Percentiles rank a stretch among this genome's conserved stretches.
phyloP scores from a whole-genome alignment of 2,113 vertebrate species.

The Hippolais icterina region DNA sequence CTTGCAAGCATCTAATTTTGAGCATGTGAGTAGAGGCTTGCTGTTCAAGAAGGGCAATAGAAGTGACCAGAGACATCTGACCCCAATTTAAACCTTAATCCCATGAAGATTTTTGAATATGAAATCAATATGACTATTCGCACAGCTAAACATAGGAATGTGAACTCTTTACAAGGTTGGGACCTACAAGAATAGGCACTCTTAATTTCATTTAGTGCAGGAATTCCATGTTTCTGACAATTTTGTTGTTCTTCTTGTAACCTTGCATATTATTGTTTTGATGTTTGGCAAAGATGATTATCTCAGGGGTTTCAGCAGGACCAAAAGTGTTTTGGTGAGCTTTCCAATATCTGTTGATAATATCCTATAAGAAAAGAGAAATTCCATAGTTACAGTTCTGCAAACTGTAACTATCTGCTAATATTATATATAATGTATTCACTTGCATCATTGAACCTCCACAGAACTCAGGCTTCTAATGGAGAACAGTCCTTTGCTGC shows the following conservation, averaged over 20 bases:
- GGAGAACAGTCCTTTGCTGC: slow-evolving; percentile 23
- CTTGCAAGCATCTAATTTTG: slow-evolving; percentile 7
- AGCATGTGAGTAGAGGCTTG: neutral
- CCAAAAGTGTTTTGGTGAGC: neutral
- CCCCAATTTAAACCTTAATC: slow-evolving; percentile 42
- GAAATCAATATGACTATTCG: slow-evolving; percentile 23
- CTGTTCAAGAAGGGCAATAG: slow-evolving; percentile 38
- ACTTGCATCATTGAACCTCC: slow-evolving; percentile 24
- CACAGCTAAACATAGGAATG: slow-evolving; percentile 32
- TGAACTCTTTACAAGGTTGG: slow-evolving; percentile 5
- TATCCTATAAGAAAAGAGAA: slow-evolving; percentile 20
- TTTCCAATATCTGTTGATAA: neutral
- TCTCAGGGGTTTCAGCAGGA: slow-evolving; percentile 13
- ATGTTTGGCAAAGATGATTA: neutral
- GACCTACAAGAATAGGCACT: neutral
- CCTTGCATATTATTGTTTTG: slow-evolving; percentile 10
- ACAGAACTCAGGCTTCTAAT: slow-evolving; percentile 46
- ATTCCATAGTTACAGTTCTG: slow-evolving; percentile 15
- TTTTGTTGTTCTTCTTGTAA: neutral
- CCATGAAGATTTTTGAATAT: slow-evolving; percentile 39
- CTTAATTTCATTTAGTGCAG: slow-evolving; percentile 17
- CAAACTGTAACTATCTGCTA: slow-evolving; percentile 52
- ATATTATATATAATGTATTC: slow-evolving; percentile 62
- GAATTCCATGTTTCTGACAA: slow-evolving; percentile 16
- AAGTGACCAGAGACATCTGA: slow-evolving; percentile 9